Base-by-base conservation (phyloP, 2,888 invertebrate genomes). In the Leptinotarsa haldemani region DNA sequence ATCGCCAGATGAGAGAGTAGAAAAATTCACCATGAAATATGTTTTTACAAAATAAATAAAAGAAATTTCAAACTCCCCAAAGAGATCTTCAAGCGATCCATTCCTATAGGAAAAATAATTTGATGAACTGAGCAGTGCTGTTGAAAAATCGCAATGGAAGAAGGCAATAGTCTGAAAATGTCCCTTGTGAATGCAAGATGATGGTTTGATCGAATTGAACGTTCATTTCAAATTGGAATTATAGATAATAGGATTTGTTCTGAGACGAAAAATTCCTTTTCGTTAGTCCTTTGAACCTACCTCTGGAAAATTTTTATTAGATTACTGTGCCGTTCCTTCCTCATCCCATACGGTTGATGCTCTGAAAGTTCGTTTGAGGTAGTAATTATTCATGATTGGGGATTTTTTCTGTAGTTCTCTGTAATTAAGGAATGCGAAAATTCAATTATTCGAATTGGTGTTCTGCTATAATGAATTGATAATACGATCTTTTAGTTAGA, bases 121-220 rank as follows among this genome's bases (percentile, higher is more conserved):
- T 40, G 0, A 40, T 40, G 2, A 40, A 12, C 40, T 9, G 40
- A 40, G 2, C 40, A 40, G 40, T 40, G 40, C 9, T 40, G 40
- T 40, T 40, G 9, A 40, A 40, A 40, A 40, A 40, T 40, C 4
- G 40, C 40, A 9, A 40, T 5, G 40, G 22, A 22, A n/a, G 13
- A 12, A 18, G 7, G 13, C n/a, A 13, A 20, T 20, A 20, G 12
- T 20, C 56, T 18, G 1, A 7, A 20, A 56, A 18, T 30, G 30
- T 61, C 61, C 61, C 30, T n/a, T 30, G 61, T 61, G 61, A 61
- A 61, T 61, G 30, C 5, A 61, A 40, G 15, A 22, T 56, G n/a
- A 15, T 30, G 25, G 16, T n/a, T 7, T 25, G 30, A 61, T 61
- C 30, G 61, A 25, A 25, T 30, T 18, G 61, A 61, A 25, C 61